Conservation (phyloP, 2,888 invertebrate genomes). For the Clunio marinus region DNA sequence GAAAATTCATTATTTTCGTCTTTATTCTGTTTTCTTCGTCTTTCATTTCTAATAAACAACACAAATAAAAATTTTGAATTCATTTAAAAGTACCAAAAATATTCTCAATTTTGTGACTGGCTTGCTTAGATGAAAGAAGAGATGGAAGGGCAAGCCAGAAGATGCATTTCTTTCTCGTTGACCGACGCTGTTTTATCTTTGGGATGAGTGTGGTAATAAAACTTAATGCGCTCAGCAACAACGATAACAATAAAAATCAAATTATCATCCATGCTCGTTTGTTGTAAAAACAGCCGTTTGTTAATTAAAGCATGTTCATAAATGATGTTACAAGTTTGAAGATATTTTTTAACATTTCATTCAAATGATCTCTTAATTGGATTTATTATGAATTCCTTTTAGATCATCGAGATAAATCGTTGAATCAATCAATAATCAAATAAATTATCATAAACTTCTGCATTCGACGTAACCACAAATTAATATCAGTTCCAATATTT, state of each 20-base stretch:
- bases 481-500: no score
- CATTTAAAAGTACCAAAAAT: constrained; percentile 1
- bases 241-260: constrained; percentile 19
- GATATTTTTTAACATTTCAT: no score
- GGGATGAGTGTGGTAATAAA: background rate
- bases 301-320: no score
- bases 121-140: no score
- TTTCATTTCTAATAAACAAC: background rate
- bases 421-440: background rate
- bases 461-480: no score
- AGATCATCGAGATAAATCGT: no score
- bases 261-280: constrained; percentile 9
- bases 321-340: no score
- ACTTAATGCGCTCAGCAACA: background rate
- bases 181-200: constrained; percentile 19
- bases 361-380: no score
- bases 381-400: no score
- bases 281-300: no score
- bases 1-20: background rate
- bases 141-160: no score
- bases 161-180: background rate
- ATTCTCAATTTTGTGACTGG: background rate
- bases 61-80: background rate
- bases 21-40: background rate
- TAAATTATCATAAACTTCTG: constrained; percentile 14